phyloP scores from a whole-genome alignment of 2,888 invertebrate species.

The Panopea generosa region DNA sequence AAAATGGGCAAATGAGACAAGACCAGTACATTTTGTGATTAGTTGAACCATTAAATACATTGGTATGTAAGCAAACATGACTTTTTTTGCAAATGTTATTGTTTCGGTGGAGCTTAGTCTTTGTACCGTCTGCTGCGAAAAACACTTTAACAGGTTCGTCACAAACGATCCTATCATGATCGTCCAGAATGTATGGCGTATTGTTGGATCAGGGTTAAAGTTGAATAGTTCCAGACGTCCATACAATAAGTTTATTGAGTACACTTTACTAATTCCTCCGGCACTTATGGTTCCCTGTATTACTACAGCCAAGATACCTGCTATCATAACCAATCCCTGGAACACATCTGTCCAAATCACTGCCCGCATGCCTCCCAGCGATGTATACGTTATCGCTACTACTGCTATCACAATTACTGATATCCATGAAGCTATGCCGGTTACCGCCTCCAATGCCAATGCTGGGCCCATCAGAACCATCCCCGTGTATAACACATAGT shows the following conservation, averaged over 20 bases:
- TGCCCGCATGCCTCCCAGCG: constrained; percentile 25
- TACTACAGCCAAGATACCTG: constrained; percentile 18
- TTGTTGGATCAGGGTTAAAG: constrained; percentile 22
- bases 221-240: constrained; percentile 15
- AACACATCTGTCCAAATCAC: constrained; percentile 36
- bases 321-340: constrained; percentile 18
- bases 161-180: constrained; percentile 16
- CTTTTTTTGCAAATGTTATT: constrained; percentile 10
- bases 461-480: constrained; percentile 25
- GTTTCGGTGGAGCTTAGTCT: constrained; percentile 18
- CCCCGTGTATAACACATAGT: constrained; percentile 10
- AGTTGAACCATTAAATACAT: constrained; percentile 12
- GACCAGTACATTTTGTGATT: constrained; percentile 7
- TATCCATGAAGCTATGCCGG: constrained; percentile 20
- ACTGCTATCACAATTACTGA: constrained; percentile 4
- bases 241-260: not conserved
- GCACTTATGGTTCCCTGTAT: constrained; percentile 1
- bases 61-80: constrained; percentile 12
- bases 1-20: constrained; percentile 19
- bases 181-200: constrained; percentile 37
- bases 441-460: constrained; percentile 14
- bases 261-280: constrained; percentile 4
- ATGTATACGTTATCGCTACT: constrained; percentile 17
- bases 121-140: constrained; percentile 19
- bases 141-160: not conserved